Evolutionary conservation across 2,113 vertebrate genomes (phyloP).

Genomic region (Megaceryle maxima): DNA sequence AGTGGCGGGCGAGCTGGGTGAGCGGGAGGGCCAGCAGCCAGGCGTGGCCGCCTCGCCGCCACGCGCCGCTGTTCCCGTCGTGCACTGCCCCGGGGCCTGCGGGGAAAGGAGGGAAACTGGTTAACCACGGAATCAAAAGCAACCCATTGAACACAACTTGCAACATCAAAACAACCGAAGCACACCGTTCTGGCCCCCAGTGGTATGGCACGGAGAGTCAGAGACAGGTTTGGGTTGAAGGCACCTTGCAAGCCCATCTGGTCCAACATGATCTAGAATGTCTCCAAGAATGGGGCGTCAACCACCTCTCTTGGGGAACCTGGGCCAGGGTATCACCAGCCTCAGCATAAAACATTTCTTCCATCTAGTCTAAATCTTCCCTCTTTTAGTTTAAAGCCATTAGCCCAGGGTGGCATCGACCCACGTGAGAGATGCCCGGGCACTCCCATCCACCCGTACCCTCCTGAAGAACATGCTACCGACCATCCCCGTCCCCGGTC

Average conservation of each 20-base stretch:
- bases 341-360: too few relatives aligned
- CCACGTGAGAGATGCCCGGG: rapidly evolving
- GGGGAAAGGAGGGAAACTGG: neutral
- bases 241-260: too few relatives aligned
- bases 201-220: rapidly evolving
- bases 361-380: neutral
- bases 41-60: constrained; percentile 68
- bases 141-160: rapidly evolving
- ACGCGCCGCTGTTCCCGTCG: constrained; percentile 84
- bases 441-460: rapidly evolving
- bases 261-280: too few relatives aligned
- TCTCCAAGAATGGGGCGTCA: too few relatives aligned
- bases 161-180: rapidly evolving
- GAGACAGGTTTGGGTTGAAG: neutral
- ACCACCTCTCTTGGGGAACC: too few relatives aligned
- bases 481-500: neutral
- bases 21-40: constrained; percentile 82
- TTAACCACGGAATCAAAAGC: neutral
- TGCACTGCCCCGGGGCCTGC: constrained; percentile 90
- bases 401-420: neutral
- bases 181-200: rapidly evolving
- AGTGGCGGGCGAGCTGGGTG: constrained; percentile 80
- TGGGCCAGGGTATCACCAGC: too few relatives aligned
- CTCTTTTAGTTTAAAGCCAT: neutral
- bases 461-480: rapidly evolving